Evolutionary conservation across 2,113 vertebrate species (phyloP).

Genomic region (Narcine bancroftii): DNA sequence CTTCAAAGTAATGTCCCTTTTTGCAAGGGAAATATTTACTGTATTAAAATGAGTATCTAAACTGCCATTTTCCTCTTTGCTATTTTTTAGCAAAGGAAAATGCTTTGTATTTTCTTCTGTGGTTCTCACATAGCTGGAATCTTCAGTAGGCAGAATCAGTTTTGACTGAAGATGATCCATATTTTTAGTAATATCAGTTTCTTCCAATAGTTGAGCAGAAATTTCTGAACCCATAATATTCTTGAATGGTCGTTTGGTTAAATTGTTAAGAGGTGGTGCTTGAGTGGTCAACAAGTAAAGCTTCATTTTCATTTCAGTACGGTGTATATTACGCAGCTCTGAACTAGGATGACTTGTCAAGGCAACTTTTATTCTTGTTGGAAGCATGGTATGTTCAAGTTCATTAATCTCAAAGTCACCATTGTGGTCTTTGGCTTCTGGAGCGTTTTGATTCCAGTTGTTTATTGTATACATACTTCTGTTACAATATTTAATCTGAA

Average conservation of each 20-base stretch:
- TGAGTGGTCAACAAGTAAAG: background rate
- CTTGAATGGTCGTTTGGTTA: background rate
- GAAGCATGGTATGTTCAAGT: background rate
- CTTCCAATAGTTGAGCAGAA: no score
- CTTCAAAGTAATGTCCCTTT: background rate
- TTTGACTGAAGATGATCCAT: background rate
- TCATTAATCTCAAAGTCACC: slow-evolving; percentile 2
- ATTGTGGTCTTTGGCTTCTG: background rate
- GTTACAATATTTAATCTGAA: slow-evolving; percentile 47
- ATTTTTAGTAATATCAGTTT: background rate
- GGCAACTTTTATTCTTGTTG: background rate
- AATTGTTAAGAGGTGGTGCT: background rate
- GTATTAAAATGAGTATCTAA: background rate
- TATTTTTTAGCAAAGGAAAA: slow-evolving; percentile 27
- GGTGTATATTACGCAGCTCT: background rate
- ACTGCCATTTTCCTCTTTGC: background rate
- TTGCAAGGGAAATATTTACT: background rate
- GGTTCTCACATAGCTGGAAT: background rate
- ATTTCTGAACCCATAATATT: background rate
- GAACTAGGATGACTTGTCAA: background rate
- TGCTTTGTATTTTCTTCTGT: background rate
- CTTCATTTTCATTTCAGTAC: background rate
- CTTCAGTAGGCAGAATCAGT: background rate
- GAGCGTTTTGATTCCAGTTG: background rate
- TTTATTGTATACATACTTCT: slow-evolving; percentile 39